Base-by-base conservation (phyloP, 2,888 invertebrate genomes). In the Tryphoninae sp. region DNA sequence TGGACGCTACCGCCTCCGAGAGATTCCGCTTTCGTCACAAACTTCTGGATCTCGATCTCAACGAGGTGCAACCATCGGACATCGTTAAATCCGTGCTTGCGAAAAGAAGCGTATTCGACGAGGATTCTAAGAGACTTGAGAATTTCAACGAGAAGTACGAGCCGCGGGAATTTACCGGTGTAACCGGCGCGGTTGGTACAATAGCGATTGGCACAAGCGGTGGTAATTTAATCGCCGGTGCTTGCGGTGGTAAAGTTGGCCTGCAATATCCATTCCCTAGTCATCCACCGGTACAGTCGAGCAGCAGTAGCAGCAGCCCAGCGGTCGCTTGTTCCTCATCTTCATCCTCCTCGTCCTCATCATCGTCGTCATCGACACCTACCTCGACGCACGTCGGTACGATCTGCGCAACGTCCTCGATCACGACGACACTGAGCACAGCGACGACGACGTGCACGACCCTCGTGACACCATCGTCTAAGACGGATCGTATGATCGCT, bases 31-130 rank as follows among this genome's bases (percentile, higher is more conserved):
- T 95, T 49, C 93, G 95, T 22, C 96, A 96, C 88, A 95, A 96
- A 87, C 93, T 97, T 74, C 94, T 97, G 58, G 96, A 97, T 87
- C 93, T 97, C 80, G 96, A 96, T 90, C 94, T 96, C 81, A 95
- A 95, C 88, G 96, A 96, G 89, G 94, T 96, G 80, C 97, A 98
- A 90, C 98, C 98, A 0, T 98, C 98, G 26, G 98, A 98, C 88
- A 98, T 98, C 88, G 97, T 98, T 53, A 97, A 97, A 89, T 97
- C 97, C 26, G 94, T 99, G 87, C 94, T 98, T 88, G 97, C 98
- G 4, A 97, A 97, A 92, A 95, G 96, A 84, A 98, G 98, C 71
- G 97, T 99, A 73, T 98, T 99, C 92, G 99, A 99, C 91, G 98
- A 98, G 92, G 99, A 99, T 91, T 95, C 96, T 55, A 98, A 98